Base-by-base conservation (phyloP, 2,113 vertebrate genomes). In the Centrocercus urophasianus region DNA sequence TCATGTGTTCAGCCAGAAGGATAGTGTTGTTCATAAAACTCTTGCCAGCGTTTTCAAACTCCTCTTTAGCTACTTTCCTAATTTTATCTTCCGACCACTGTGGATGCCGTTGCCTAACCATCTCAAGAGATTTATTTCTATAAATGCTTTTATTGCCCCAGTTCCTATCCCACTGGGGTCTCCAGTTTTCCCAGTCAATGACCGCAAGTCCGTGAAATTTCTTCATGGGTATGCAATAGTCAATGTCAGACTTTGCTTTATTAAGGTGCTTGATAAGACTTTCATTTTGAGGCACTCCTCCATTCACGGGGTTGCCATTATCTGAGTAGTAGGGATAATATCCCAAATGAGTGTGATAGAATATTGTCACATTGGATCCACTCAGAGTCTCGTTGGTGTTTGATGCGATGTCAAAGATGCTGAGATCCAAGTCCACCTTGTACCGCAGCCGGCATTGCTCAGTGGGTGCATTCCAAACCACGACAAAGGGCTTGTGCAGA, bases 161-260 rank as follows among this genome's bases (percentile, higher is more conserved):
- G 89, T 99, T 99, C 86, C 98, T 97, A 6, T 98, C 98, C 99
- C 99, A 99, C 71, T 99, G 98, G 2, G 98, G 98, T 57, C 98
- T 98, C 99, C 98, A 99, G 95, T 98, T 98, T 97, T 99, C 98
- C 99, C 99, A 99, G 92, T 99, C 99, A 57, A 99, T 99, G 75
- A 99, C 98, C 15, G 97, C 98, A 85, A 99, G 97, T 19, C 98
- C 98, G 76, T 97, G 97, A 70, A 99, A 99, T 79, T 98, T 98
- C 96, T 98, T 98, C 91, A 96, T 93, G 19, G 98, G 98, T 88
- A 99, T 97, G 73, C 97, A 87, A 28, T 97, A 98, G 54, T 98
- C 96, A 30, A 99, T 98, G 93, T 99, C 99, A 2, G 90, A 88
- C 75, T 97, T 96, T 3, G 98, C 97, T 93, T 99, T 99, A 92